phyloP scores from a whole-genome alignment of 2,888 invertebrate species.

The Pseudoips prasinana region DNA sequence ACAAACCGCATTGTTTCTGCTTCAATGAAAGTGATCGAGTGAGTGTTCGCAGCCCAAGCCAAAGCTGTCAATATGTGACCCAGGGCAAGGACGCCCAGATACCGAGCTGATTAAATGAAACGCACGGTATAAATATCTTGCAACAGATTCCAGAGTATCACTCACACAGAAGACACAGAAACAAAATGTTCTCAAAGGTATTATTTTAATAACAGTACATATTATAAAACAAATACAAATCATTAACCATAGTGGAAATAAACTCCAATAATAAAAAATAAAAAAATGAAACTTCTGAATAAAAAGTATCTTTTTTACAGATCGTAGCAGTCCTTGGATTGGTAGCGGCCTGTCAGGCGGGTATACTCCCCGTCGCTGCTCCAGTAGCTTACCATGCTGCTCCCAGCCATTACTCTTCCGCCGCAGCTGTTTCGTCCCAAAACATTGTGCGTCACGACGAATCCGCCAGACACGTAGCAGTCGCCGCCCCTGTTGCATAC shows the following conservation, averaged over 20 bases:
- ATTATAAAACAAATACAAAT: no score
- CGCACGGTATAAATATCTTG: no score
- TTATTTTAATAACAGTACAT: no score
- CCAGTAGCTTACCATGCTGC: slow-evolving; percentile 36
- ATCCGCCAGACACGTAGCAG: slow-evolving; percentile 5
- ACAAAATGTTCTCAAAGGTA: slow-evolving; percentile 62
- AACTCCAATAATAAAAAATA: no score
- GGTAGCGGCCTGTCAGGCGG: slow-evolving; percentile 48
- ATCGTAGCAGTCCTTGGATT: slow-evolving; percentile 47
- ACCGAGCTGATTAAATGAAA: no score
- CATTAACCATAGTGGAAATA: no score
- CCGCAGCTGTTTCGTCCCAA: slow-evolving; percentile 24
- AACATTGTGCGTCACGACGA: slow-evolving; percentile 25
- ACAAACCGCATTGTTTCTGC: neutral
- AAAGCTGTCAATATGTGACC: no score
- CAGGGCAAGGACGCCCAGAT: slow-evolving; percentile 41
- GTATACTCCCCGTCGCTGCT: slow-evolving; percentile 47
- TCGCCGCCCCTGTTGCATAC: slow-evolving; percentile 6
- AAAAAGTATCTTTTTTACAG: no score
- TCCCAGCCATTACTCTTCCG: slow-evolving; percentile 26
- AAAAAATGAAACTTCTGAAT: no score
- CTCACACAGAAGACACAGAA: slow-evolving; percentile 34
- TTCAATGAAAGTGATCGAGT: slow-evolving; percentile 13
- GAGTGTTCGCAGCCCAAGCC: no score
- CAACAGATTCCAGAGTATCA: slow-evolving; percentile 20